phyloP scores from a whole-genome alignment of 2,113 vertebrate genomes.

The Aptenodytes forsteri region DNA sequence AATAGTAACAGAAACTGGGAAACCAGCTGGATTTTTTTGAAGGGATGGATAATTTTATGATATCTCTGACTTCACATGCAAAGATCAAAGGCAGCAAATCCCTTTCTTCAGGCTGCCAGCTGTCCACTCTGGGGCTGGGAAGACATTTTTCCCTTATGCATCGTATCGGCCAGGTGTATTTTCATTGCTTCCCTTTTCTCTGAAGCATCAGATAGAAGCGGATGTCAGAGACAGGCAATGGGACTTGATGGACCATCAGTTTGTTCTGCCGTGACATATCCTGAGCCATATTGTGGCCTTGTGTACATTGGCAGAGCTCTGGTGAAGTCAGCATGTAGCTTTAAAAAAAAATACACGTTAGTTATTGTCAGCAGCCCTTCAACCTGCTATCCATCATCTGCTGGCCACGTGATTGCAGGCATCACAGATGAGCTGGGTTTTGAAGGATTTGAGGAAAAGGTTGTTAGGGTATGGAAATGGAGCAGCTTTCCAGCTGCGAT shows the following conservation, averaged over 20 bases:
- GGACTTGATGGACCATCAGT: background rate
- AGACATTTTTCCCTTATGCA: background rate
- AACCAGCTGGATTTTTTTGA: background rate
- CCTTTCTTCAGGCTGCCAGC: background rate
- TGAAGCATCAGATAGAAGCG: background rate
- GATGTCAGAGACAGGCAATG: background rate
- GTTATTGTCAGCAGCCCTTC: background rate
- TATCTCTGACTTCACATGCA: background rate
- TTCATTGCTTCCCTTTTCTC: background rate
- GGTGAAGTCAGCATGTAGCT: background rate
- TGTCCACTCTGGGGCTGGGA: background rate
- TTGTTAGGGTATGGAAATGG: background rate
- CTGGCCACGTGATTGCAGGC: background rate
- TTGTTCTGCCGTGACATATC: background rate
- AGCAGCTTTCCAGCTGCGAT: background rate
- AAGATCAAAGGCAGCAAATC: constrained; percentile 7
- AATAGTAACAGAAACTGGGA: background rate
- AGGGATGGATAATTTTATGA: background rate
- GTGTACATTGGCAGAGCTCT: background rate
- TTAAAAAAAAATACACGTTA: background rate
- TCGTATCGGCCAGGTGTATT: background rate
- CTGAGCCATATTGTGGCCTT: background rate
- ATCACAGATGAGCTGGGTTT: background rate
- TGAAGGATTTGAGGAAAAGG: background rate
- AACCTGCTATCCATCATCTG: background rate